Base-by-base conservation (phyloP, 2,888 invertebrate genomes). In the Volucella zonaria region DNA sequence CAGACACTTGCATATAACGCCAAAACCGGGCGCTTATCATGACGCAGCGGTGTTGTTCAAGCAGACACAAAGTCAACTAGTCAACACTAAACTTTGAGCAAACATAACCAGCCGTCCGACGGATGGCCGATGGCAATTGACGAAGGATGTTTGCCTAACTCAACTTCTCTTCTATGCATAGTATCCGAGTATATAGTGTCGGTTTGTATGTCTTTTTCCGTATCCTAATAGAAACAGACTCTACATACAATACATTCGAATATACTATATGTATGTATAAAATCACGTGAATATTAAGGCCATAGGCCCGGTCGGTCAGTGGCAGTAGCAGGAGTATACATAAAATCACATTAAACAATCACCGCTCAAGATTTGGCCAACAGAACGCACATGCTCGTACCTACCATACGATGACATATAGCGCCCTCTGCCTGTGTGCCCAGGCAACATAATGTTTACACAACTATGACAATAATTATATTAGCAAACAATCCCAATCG, bases 381-480 rank as follows among this genome's bases (percentile, higher is more conserved):
- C 52, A 61, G 51, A 43, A 71, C 47, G 51, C 78, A 71, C 71
- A 77, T 23, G 15, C 6, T 31, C 31, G 31, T 31, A 31, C 31
- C 4, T 31, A 31, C 31, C 31, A 31, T 31, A 31, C 31, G 31
- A 56, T 54, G 70, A 77, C 45, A 23, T 52, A 52, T 56, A 81
- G 76, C 64, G 64, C 86, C 82, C 86, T 73, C 73, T 75, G 51
- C 68, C 68, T 54, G 45, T 18, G 52, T 64, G 54, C 56, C 61
- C 75, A 73, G 52, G 56, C 56, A 87, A 86, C 86, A 86, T 18
- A 76, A 58, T 67, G 85, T 85, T 85, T 81, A 81, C 85, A 81
- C 58, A 87, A 86, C 81, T 87, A 86, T 87, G 88, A 87, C 88
- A 88, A 88, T 88, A 88, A 88, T 88, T 88, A 88, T 88, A 87